phyloP scores from a whole-genome alignment of 1,140 invertebrate genomes.

The Cotesia typhae region DNA sequence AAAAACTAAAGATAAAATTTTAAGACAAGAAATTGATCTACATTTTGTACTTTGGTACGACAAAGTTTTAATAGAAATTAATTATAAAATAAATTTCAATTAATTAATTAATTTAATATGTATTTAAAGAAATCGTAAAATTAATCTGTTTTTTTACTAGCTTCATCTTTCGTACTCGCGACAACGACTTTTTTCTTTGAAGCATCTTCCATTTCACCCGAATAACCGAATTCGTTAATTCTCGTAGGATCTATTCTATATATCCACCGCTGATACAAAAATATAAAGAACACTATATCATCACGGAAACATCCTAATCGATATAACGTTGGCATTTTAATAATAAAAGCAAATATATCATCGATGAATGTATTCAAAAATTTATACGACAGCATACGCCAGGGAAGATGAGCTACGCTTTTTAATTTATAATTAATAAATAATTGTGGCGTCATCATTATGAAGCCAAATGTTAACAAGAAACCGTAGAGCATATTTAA shows the following conservation, averaged over 20 bases:
- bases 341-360: constrained; percentile 99
- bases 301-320: constrained; percentile 95
- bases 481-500: constrained; percentile 98
- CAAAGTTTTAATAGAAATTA: neutral
- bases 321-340: constrained; percentile 99
- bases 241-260: constrained; percentile 94
- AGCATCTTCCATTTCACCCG: constrained; percentile 73
- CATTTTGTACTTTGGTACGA: constrained; percentile 26
- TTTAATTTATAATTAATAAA: constrained; percentile 99
- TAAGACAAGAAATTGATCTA: constrained; percentile 2
- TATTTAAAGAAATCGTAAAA: constrained; percentile 16
- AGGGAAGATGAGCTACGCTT: constrained; percentile 97
- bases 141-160: constrained; percentile 57
- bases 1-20: neutral
- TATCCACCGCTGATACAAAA: constrained; percentile 98
- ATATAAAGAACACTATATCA: constrained; percentile 98
- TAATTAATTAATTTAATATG: constrained; percentile 7
- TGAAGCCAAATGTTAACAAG: constrained; percentile 98
- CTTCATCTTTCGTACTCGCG: constrained; percentile 37
- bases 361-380: constrained; percentile 99
- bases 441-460: constrained; percentile 99
- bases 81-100: constrained; percentile 6
- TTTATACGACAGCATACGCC: constrained; percentile 99
- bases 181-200: constrained; percentile 46
- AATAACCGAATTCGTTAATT: constrained; percentile 96